These are phyloP conservation scores for Cephalopterus ornatus DNA, from an alignment of 2,113 vertebrate genomes.

Conservation along the genomic window DNA sequence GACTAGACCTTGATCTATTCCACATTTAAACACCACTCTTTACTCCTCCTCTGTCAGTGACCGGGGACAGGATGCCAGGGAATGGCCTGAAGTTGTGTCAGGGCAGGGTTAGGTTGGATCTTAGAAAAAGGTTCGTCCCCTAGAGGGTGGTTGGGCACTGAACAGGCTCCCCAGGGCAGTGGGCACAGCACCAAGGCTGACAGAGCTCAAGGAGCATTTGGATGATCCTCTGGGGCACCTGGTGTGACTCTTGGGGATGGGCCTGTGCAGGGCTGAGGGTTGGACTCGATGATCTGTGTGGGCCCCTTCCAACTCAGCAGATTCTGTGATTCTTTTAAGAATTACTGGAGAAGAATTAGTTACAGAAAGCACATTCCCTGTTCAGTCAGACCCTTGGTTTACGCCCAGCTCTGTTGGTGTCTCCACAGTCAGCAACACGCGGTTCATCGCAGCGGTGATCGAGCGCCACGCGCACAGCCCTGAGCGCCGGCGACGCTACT, in stretches of 20 bases:
- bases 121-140: background rate
- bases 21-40: background rate
- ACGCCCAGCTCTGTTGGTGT: background rate
- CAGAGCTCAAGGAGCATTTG: background rate
- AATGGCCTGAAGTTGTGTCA: background rate
- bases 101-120: background rate
- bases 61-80: background rate
- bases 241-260: background rate
- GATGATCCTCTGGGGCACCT: background rate
- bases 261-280: background rate
- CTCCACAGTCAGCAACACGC: constrained; percentile 90
- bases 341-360: background rate
- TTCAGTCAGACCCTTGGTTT: too few relatives aligned
- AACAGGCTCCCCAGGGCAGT: background rate
- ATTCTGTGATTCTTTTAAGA: too few relatives aligned
- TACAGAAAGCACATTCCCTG: background rate
- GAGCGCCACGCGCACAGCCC: constrained; percentile 96
- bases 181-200: background rate
- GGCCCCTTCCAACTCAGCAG: background rate
- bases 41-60: background rate
- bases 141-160: background rate
- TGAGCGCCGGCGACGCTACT: constrained; percentile 92
- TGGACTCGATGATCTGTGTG: background rate
- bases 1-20: too few relatives aligned
- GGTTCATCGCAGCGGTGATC: constrained; percentile 96